phyloP scores from a whole-genome alignment of 2,888 invertebrate species.

The Pammene aurita region DNA sequence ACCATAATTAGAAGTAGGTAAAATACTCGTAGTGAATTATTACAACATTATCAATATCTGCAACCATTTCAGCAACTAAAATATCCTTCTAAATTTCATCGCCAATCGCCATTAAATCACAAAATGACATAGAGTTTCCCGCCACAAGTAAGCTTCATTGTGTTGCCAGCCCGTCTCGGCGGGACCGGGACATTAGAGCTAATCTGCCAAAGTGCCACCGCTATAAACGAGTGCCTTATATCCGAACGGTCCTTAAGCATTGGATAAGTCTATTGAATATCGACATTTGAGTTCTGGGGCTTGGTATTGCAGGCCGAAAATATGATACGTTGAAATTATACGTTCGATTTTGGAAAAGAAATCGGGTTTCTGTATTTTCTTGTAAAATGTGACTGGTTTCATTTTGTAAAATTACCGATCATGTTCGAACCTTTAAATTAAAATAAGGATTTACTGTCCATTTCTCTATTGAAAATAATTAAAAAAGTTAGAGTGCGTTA shows the following conservation, averaged over 20 bases:
- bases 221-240: constrained; percentile 48
- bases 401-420: no score
- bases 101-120: constrained; percentile 58
- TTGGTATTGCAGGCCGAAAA: constrained; percentile 57
- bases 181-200: constrained; percentile 66
- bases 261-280: constrained; percentile 41
- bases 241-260: constrained; percentile 16
- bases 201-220: constrained; percentile 66
- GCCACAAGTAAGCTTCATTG: constrained; percentile 51
- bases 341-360: constrained; percentile 36
- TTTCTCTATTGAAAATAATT: no score
- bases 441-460: no score
- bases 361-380: constrained; percentile 16
- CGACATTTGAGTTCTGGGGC: constrained; percentile 9
- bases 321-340: constrained; percentile 26
- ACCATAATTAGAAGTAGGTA: no score
- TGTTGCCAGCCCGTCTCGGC: constrained; percentile 47
- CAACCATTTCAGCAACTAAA: constrained; percentile 1
- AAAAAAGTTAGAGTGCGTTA: no score
- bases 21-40: no score
- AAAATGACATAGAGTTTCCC: constrained; percentile 59
- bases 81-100: constrained; percentile 19
- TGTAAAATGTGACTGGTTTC: not conserved
- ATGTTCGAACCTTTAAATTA: no score
- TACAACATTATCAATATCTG: not conserved